Evolutionary conservation across 1,140 invertebrate species (phyloP), one percentile per base, ranked within the genome.

Genomic region (Plodia interpunctella): DNA sequence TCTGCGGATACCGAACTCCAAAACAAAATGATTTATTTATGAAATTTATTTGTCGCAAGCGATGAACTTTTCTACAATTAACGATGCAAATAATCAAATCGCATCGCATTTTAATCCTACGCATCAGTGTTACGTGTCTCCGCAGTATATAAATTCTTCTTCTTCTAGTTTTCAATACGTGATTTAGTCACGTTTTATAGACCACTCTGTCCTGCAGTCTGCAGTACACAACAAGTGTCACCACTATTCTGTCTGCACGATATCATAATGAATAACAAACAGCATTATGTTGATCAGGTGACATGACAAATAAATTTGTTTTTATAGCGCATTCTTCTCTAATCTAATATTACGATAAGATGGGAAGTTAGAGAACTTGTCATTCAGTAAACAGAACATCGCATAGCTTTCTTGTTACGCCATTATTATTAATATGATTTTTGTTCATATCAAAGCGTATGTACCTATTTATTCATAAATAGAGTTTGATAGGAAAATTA

Each of bases 291-390:
- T 80, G 80, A 86, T 84, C 82, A 82, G 72, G 78, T 86, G 77
- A 83, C 73, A 77, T 61, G 77, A 78, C 75, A 80, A 88, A 84
- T 80, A 80, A 63, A 64, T 67, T 49, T 86, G 81, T 88, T 88
- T 86, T 78, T 78, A 66, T 66, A 83, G 60, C 76, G 66, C 80
- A 84, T 86, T 82, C 85, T 74, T 79, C 59, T 49, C 66, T 84
- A 83, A 86, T 86, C 83, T 83, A 61, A 74, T 76, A 76, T 15
- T n/a, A 44, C 5, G 38, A 15, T 17, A 15, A 15, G 38, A 44
- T 17, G 38, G n/a, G 13, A 44, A 5, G 38, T 44, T 44, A 17
- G 38, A 44, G 8, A 17, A 44, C 5, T 44, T 44, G 38, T 44
- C 38, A 44, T 44, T 44, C 13, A 3, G 38, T 44, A 44, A 44